Base-by-base conservation (phyloP, 2,797 vertebrate species). In the Notoglanidium macrostoma region DNA sequence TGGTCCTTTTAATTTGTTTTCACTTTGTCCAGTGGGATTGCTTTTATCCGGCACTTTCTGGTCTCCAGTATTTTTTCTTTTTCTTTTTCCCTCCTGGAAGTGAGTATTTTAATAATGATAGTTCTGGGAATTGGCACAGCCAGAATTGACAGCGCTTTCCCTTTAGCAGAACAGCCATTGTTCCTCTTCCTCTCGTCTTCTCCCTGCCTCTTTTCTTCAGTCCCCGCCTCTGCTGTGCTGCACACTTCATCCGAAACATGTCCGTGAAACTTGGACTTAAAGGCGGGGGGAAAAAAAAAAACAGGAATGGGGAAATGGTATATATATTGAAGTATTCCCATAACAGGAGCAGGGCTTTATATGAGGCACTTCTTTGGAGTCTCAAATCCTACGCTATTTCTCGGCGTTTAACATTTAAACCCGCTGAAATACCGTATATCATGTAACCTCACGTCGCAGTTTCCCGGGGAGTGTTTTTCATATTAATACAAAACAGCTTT, bases 1-100 rank as follows among this genome's bases (percentile, higher is more conserved):
- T 94, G 94, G 95, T 92, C 93, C 96, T 96, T 97, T 98, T 97
- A 97, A 98, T 98, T 98, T 98, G 97, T 98, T 98, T 98, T 98
- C 94, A 93, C 96, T 97, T 94, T 92, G 95, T 97, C 97, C 97
- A 93, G 91, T 92, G 97, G 97, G 98, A 97, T 97, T 96, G 96
- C 95, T 95, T 95, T 96, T 96, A 96, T 96, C 95, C 95, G 93
- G 95, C 94, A 65, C 94, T 95, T 95, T 95, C 93, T 93, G 95
- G 91, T 94, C 93, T 95, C 92, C 90, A 61, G 57, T 81, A 86
- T 80, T 85, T 74, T 89, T 91, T 83, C 88, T 92, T 91, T 85
- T 86, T 73, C 59, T 88, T 92, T 91, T 79, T 59, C 5, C 65
- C 68, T 85, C 91, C 92, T 98, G 96, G 96, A 98, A 97, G 96